phyloP scores from a whole-genome alignment of 2,888 invertebrate species.

The Apeira syringaria region DNA sequence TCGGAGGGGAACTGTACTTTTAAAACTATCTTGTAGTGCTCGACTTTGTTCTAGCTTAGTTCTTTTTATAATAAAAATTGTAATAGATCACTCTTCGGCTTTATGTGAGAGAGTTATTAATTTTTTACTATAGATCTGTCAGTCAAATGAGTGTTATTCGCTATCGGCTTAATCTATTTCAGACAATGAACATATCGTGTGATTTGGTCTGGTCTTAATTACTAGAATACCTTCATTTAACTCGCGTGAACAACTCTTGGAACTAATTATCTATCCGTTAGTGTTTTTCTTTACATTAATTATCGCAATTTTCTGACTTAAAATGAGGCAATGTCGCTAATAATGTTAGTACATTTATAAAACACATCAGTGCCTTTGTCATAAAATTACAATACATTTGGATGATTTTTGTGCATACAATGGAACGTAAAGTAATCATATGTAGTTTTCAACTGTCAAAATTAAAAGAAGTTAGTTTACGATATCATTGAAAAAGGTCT shows the following conservation, averaged over 20 bases:
- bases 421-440: too few relatives aligned
- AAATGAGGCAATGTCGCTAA: conserved; percentile 1
- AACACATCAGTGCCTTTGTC: too few relatives aligned
- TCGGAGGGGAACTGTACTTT: conserved; percentile 33
- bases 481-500: too few relatives aligned
- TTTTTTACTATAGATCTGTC: conserved; percentile 15
- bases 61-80: conserved; percentile 3
- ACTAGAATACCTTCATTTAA: conserved; percentile 36
- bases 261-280: conserved; percentile 54
- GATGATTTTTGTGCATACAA: too few relatives aligned
- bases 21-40: not conserved
- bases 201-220: conserved; percentile 51
- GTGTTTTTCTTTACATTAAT: conserved; percentile 31
- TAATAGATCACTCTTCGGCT: not conserved
- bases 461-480: too few relatives aligned
- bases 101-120: conserved; percentile 7
- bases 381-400: too few relatives aligned
- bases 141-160: conserved; percentile 28
- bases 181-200: conserved; percentile 57
- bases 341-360: too few relatives aligned
- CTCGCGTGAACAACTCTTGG: conserved; percentile 55
- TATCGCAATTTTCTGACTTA: conserved; percentile 1
- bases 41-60: not conserved
- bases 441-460: too few relatives aligned
- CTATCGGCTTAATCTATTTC: conserved; percentile 40